These are phyloP conservation scores for Catalaphyllia jardinei DNA, from an alignment of 64 coral and sea anemone genomes.

Conservation along the genomic window DNA sequence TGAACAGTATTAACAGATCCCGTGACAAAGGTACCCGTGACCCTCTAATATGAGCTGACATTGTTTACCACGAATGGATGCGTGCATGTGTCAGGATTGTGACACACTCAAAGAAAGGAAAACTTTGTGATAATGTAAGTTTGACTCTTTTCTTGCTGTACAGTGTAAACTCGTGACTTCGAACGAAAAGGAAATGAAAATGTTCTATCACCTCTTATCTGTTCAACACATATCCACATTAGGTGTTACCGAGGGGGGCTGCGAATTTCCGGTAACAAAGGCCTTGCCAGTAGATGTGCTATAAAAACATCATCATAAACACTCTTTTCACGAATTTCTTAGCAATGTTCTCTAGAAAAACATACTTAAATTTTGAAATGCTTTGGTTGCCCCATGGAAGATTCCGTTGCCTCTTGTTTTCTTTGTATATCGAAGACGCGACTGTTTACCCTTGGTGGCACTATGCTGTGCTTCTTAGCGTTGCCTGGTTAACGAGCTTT, in stretches of 20 bases:
- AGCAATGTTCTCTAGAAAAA: neutral
- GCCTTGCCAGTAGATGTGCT: neutral
- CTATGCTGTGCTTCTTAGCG: no score
- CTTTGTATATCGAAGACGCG: neutral
- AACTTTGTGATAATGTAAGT: neutral
- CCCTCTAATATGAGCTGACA: neutral
- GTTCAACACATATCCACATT: neutral
- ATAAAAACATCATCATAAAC: neutral
- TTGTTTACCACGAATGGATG: neutral
- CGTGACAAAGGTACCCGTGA: neutral
- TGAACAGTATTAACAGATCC: no score
- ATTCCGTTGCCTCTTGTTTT: neutral
- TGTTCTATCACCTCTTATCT: neutral
- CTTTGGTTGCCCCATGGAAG: neutral
- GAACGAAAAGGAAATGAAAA: neutral
- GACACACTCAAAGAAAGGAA: neutral
- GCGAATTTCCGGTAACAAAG: neutral
- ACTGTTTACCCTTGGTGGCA: neutral
- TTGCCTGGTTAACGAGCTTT: no score
- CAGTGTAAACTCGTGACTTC: neutral
- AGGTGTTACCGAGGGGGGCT: neutral
- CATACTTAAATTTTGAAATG: neutral
- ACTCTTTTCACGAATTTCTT: neutral
- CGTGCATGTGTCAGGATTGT: neutral
- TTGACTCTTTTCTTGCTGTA: neutral